These are phyloP conservation scores for Valencia hispanica DNA, from an alignment of 2,797 vertebrate species.

Conservation along the genomic window DNA sequence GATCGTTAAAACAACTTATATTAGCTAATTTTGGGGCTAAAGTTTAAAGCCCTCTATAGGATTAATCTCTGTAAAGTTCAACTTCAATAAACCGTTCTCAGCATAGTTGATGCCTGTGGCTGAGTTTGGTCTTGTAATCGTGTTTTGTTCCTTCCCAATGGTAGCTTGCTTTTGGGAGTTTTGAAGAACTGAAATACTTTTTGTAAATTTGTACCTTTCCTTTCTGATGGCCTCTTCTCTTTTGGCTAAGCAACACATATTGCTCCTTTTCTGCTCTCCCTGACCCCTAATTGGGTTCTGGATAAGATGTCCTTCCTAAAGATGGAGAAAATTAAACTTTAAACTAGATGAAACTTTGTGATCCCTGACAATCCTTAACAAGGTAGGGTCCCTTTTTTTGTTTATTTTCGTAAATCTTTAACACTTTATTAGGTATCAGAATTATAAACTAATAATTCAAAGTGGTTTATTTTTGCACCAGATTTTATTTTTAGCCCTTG, in stretches of 20 bases:
- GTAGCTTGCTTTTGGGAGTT: background rate
- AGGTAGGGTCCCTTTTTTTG: too few species aligned
- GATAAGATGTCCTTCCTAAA: background rate
- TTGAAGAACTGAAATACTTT: background rate
- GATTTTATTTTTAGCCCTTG: background rate
- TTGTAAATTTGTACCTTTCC: background rate
- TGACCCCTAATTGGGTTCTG: background rate
- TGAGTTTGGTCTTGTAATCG: background rate
- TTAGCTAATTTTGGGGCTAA: background rate
- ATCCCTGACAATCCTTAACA: background rate
- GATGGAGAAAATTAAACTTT: background rate
- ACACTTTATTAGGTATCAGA: background rate
- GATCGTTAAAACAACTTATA: background rate
- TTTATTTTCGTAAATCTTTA: too few species aligned
- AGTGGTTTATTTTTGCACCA: background rate
- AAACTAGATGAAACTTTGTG: background rate
- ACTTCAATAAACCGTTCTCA: background rate
- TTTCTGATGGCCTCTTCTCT: background rate
- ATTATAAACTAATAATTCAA: background rate
- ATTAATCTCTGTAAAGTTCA: background rate
- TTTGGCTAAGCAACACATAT: background rate
- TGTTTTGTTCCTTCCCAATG: background rate
- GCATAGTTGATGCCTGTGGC: background rate
- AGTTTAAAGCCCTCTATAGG: background rate
- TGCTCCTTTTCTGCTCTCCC: background rate